Base-by-base conservation (phyloP, 2,888 invertebrate genomes). In the Lymantria monacha region DNA sequence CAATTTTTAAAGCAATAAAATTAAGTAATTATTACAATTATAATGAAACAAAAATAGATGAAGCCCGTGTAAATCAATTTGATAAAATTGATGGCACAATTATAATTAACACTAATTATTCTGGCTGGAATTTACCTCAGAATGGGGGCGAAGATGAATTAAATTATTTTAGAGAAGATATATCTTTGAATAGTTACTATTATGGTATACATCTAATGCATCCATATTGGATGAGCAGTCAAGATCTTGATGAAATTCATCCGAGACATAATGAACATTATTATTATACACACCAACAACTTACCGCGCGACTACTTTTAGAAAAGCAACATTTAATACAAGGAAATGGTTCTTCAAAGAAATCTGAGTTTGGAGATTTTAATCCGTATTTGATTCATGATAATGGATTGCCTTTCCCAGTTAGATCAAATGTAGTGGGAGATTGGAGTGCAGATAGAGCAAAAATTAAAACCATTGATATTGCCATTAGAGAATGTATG, bases 101-200 rank as follows among this genome's bases (percentile, higher is more conserved):
- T 30, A 62, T 68, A 9, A 80, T 91, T 3, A 87, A 88, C 48
- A 73, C 79, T 9, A 90, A 91, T 59, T 89, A 90, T 61, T 90
- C 90, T 1, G 82, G 90, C 46, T 93, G 92, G 92, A 93, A 93
- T 68, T 55, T 91, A 78, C 70, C 80, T 63, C 65, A 85, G 78
- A 77, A 81, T 49, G 81, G 78, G 51, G 85, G 87, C 47, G 92
- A 93, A 59, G 86, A 91, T 60, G 83, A 88, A 49, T 68, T 94
- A 10, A 92, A 93, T 51, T 94, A 94, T 67, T 94, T 94, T 68
- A 92, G 92, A 57, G 94, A 94, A 84, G 94, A 94, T 59, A 83
- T 94, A 49, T 92, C 92, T 22, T 71, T 94, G 10, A 94, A 93
- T 69, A 81, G 89, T 43, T 94, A 91, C 72, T 93, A 94, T 74